phyloP scores from a whole-genome alignment of 2,113 vertebrate species.

The Lipophrys pholis region DNA sequence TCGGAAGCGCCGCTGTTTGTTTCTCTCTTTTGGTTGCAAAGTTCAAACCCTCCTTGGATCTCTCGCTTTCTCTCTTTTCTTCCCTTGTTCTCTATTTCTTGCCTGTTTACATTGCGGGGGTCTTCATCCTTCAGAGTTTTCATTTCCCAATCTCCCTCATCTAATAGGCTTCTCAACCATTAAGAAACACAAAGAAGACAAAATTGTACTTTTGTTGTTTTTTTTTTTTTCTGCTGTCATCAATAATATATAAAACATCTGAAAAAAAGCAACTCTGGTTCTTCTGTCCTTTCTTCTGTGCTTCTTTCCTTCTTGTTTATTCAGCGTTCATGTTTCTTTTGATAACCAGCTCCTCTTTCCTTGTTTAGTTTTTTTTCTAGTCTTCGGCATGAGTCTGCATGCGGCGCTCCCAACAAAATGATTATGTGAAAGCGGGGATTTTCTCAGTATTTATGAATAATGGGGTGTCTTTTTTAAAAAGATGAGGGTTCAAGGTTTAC shows the following conservation, averaged over 20 bases:
- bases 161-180: constrained; percentile 67
- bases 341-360: not conserved
- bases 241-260: constrained; percentile 79
- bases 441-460: constrained; percentile 38
- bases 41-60: constrained; percentile 67
- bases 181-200: constrained; percentile 64
- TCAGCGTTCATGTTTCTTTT: not conserved
- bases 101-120: constrained; percentile 65
- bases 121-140: constrained; percentile 69
- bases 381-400: not conserved
- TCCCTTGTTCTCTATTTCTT: not conserved
- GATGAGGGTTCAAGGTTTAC: constrained; percentile 46
- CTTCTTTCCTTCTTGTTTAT: constrained; percentile 37
- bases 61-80: constrained; percentile 24
- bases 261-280: constrained; percentile 61
- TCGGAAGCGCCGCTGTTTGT: constrained; percentile 55
- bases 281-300: constrained; percentile 60
- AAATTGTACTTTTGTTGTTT: constrained; percentile 66
- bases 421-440: constrained; percentile 22
- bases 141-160: constrained; percentile 72
- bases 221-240: constrained; percentile 74
- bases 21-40: constrained; percentile 67
- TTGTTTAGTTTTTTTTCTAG: not conserved
- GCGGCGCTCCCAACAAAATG: constrained; percentile 7
- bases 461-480: constrained; percentile 7